Percentiles rank a stretch among this genome's conserved stretches.
These are phyloP conservation scores for Cerceris ruficornis DNA, from an alignment of 2,888 invertebrate species.

Conservation along the genomic window DNA sequence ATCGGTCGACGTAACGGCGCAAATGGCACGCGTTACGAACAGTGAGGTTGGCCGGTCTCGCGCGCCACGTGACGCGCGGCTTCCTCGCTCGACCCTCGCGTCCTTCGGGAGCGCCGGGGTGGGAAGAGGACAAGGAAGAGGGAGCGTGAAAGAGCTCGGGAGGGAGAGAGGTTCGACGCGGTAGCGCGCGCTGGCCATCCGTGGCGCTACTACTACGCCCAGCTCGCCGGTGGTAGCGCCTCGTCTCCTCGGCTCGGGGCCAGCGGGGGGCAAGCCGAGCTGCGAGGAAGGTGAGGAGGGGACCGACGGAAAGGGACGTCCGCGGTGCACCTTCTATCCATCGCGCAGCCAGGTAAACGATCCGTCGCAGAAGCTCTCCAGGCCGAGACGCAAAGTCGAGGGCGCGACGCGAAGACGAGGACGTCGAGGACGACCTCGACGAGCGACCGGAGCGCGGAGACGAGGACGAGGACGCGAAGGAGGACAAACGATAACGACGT, in stretches of 20 bases:
- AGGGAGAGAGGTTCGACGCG: background rate
- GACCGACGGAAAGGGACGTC: conserved; percentile 21
- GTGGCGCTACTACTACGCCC: conserved; percentile 45
- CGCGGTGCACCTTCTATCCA: conserved; percentile 26
- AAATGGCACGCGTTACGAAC: conserved; percentile 26
- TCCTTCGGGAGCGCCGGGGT: background rate
- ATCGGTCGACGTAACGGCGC: background rate
- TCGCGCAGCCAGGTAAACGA: conserved; percentile 43
- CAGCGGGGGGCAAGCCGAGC: background rate
- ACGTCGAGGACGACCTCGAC: background rate
- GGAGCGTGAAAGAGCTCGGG: background rate
- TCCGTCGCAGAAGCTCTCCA: conserved; percentile 19
- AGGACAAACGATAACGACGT: conserved; percentile 39
- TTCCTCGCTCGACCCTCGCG: conserved; percentile 20
- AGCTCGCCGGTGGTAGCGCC: conserved; percentile 27
- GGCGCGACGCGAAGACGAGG: conserved; percentile 45
- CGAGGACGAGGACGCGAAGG: conserved; percentile 37
- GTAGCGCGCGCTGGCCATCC: conserved; percentile 39
- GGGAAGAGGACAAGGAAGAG: background rate
- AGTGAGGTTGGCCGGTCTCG: conserved; percentile 26
- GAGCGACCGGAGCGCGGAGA: conserved; percentile 13
- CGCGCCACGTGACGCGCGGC: conserved; percentile 48
- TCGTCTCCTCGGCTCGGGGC: conserved; percentile 20
- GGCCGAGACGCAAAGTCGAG: conserved; percentile 24
- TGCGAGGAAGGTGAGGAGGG: background rate